These are phyloP conservation scores for Pyrgilauda ruficollis DNA, from an alignment of 2,113 vertebrate species.

Conservation along the genomic window DNA sequence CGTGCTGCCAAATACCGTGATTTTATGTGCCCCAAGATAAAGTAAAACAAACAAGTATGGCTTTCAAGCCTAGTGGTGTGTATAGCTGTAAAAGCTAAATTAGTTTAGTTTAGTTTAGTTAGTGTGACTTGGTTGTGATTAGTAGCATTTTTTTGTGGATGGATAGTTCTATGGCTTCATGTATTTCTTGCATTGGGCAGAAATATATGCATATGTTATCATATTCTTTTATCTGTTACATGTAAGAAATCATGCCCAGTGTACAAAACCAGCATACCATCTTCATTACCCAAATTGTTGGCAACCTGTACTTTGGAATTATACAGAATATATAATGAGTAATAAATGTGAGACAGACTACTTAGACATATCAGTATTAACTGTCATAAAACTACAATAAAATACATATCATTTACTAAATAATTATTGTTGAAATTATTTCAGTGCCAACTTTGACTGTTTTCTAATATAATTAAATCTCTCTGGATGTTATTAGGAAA, in stretches of 20 bases:
- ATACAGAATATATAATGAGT: background rate
- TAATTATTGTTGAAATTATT: slow-evolving; percentile 11
- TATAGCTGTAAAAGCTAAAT: background rate
- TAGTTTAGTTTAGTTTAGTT: background rate
- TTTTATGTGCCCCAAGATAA: slow-evolving; percentile 12
- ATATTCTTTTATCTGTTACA: background rate
- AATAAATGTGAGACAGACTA: background rate
- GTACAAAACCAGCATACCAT: background rate
- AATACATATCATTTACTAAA: background rate
- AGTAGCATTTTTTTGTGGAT: background rate
- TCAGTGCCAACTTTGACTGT: background rate
- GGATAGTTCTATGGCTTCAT: background rate
- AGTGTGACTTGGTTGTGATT: background rate
- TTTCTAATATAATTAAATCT: slow-evolving; percentile 6
- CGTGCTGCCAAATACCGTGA: slow-evolving; percentile 74
- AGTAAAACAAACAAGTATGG: background rate
- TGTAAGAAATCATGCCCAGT: background rate
- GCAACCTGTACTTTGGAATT: slow-evolving; percentile 38
- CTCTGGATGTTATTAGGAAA: background rate
- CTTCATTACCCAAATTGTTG: slow-evolving; percentile 2
- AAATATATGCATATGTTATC: background rate
- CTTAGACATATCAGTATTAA: background rate
- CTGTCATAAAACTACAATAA: slow-evolving; percentile 36
- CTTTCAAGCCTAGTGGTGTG: background rate
- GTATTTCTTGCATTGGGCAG: slow-evolving; percentile 11